Conservation (phyloP, 2,888 invertebrate genomes). For the Dryadula phaetusa region DNA sequence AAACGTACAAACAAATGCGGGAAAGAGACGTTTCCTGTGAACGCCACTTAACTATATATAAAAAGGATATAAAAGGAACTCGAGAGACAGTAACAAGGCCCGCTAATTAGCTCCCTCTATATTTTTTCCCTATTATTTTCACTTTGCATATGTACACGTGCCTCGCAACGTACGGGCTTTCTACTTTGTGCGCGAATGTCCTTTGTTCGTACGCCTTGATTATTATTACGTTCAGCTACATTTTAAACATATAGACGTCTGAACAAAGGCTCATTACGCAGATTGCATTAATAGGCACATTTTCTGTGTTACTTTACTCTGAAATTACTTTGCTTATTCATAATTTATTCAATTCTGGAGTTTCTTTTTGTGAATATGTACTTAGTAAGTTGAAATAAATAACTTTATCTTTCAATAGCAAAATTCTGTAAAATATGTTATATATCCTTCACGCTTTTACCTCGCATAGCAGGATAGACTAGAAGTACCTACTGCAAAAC, state of each 20-base stretch:
- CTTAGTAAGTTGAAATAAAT: not conserved
- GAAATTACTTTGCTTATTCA: conserved; percentile 7
- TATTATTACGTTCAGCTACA: conserved; percentile 44
- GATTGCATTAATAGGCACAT: conserved; percentile 23
- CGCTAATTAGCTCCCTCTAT: conserved; percentile 50
- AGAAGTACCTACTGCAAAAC: too few species aligned
- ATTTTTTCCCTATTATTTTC: conserved; percentile 46
- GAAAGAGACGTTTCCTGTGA: conserved; percentile 39
- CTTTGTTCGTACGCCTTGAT: conserved; percentile 46
- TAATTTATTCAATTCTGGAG: not conserved
- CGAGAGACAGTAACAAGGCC: conserved; percentile 48
- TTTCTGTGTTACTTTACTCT: conserved; percentile 20
- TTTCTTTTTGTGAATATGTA: conserved; percentile 2
- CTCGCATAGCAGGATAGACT: too few species aligned
- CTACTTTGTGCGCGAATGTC: conserved; percentile 42
- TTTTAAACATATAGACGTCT: conserved; percentile 39
- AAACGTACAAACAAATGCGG: conserved; percentile 33
- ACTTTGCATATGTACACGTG: conserved; percentile 43
- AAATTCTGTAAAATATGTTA: too few species aligned
- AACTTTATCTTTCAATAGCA: not conserved
- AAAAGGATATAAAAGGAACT: conserved; percentile 47
- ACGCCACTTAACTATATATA: conserved; percentile 45
- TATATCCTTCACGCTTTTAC: too few species aligned
- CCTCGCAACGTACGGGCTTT: conserved; percentile 37
- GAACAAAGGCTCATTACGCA: conserved; percentile 25